A percentile compares a stretch with the other conserved stretches of the same genome.
phyloP scores from a whole-genome alignment of 2,888 invertebrate genomes.

The Drepana falcataria region DNA sequence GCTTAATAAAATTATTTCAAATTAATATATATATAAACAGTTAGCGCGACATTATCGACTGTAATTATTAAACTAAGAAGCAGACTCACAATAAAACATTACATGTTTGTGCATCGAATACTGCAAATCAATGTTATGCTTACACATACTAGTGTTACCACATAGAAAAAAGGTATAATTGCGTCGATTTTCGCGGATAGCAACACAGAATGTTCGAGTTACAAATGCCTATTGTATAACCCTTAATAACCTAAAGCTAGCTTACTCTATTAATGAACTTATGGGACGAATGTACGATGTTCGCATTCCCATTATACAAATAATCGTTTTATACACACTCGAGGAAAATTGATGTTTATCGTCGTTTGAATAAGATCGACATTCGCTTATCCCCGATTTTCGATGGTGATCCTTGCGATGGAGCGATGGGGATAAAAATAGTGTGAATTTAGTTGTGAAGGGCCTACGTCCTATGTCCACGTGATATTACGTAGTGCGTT shows the following conservation, averaged over 20 bases:
- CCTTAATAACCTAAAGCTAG: conserved; percentile 62
- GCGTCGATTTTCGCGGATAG: conserved; percentile 43
- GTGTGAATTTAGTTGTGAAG: no score
- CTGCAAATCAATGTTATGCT: conserved; percentile 40
- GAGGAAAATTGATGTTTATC: background rate
- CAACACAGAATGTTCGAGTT: conserved; percentile 61
- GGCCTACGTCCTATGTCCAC: conserved; percentile 18
- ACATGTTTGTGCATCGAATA: conserved; percentile 55
- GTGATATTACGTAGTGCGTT: conserved; percentile 8
- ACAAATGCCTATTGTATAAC: conserved; percentile 63
- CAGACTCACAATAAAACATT: conserved; percentile 34
- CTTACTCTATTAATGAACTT: conserved; percentile 64
- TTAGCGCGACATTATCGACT: conserved; percentile 54
- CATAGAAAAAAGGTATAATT: conserved; percentile 30
- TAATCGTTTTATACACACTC: background rate
- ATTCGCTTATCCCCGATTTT: background rate
- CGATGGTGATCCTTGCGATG: background rate
- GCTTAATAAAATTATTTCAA: conserved; percentile 47
- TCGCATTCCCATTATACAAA: conserved; percentile 16
- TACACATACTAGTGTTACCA: conserved; percentile 45
- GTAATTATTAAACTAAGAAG: conserved; percentile 43
- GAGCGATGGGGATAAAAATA: background rate
- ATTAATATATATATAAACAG: conserved; percentile 28
- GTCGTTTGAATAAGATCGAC: no score
- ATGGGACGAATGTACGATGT: conserved; percentile 25